Percentiles rank a stretch among this genome's conserved stretches.
phyloP scores from a whole-genome alignment of 1,140 invertebrate species.

The Nebria ingens region DNA sequence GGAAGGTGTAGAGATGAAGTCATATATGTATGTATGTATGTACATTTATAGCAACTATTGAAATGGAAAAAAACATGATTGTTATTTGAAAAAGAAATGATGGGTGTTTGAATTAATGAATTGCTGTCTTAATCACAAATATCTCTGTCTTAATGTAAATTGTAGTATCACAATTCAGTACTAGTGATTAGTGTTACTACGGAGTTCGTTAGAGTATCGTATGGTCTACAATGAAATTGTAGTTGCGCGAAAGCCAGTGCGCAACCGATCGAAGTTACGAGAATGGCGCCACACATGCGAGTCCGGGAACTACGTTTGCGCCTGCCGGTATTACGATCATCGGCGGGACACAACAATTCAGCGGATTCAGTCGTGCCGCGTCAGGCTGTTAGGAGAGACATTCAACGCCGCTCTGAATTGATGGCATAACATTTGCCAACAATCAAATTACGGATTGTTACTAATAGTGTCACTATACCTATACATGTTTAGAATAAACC shows the following conservation, averaged over 20 bases:
- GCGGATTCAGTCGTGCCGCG: neutral
- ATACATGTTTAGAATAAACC: neutral
- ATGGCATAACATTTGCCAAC: neutral
- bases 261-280: neutral
- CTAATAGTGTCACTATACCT: neutral
- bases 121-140: too few relatives aligned
- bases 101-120: too few relatives aligned
- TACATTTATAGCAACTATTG: too few relatives aligned
- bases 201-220: too few relatives aligned
- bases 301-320: neutral
- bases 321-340: constrained; percentile 1
- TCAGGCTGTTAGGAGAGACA: neutral
- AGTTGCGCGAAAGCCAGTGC: neutral
- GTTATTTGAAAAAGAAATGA: too few relatives aligned
- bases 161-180: too few relatives aligned
- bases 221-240: neutral
- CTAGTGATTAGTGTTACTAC: too few relatives aligned
- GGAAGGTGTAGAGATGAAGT: too few relatives aligned
- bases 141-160: too few relatives aligned
- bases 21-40: too few relatives aligned
- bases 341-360: neutral
- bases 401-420: neutral
- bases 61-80: too few relatives aligned
- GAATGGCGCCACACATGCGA: neutral
- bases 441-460: neutral